These are phyloP conservation scores for Agriopis leucophaearia DNA, from an alignment of 2,888 invertebrate species.

Conservation along the genomic window DNA sequence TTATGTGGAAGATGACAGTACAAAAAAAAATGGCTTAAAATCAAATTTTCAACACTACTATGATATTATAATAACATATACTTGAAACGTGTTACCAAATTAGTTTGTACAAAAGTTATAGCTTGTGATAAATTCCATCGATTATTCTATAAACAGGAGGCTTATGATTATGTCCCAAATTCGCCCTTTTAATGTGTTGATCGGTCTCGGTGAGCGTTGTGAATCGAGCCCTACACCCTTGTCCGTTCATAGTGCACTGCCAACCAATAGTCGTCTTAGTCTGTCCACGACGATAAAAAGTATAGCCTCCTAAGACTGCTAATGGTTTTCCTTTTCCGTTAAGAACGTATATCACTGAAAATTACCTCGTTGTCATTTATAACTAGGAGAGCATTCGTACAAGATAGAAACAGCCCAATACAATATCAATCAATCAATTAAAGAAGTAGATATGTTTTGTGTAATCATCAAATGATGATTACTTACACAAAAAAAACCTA, in stretches of 20 bases:
- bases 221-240: slow-evolving; percentile 5
- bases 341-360: slow-evolving; percentile 46
- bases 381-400: not conserved
- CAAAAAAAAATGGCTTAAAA: too few relatives aligned
- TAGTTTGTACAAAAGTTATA: too few relatives aligned
- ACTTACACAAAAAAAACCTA: too few relatives aligned
- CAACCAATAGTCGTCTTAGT: slow-evolving; percentile 9
- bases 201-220: not conserved
- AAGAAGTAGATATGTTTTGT: too few relatives aligned
- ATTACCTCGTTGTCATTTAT: not conserved
- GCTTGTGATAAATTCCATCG: not conserved
- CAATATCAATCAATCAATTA: too few relatives aligned
- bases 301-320: slow-evolving; percentile 45
- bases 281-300: slow-evolving; percentile 30
- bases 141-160: slow-evolving; percentile 4
- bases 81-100: too few relatives aligned
- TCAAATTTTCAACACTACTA: too few relatives aligned
- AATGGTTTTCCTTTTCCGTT: slow-evolving; percentile 42
- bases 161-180: slow-evolving; percentile 2
- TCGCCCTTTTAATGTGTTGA: not conserved
- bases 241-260: slow-evolving; percentile 15
- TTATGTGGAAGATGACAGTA: too few relatives aligned
- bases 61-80: too few relatives aligned
- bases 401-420: too few relatives aligned
- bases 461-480: too few relatives aligned